phyloP scores from a whole-genome alignment of 2,797 vertebrate species.

The Pagetopsis macropterus region DNA sequence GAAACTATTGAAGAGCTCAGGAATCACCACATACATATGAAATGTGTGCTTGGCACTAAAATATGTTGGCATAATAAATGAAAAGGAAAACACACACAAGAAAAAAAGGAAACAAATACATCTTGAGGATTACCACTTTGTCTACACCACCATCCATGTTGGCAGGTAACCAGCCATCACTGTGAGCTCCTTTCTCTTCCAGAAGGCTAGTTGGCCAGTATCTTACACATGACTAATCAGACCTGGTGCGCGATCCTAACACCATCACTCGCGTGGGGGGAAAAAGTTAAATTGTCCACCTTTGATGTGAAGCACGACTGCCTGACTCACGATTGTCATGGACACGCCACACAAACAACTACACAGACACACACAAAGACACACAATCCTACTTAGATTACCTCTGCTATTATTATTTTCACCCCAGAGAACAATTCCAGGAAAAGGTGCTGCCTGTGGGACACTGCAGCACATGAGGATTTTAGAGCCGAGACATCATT shows the following conservation, averaged over 20 bases:
- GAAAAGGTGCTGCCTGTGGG: conserved; percentile 56
- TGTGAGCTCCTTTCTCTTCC: conserved; percentile 49
- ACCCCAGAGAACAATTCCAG: conserved; percentile 61
- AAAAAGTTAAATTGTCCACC: conserved; percentile 47
- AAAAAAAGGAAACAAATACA: conserved; percentile 39
- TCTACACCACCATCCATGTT: conserved; percentile 62
- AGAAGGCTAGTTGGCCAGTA: conserved; percentile 55
- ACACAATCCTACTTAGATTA: conserved; percentile 50
- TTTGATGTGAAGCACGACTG: conserved; percentile 58
- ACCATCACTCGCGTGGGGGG: conserved; percentile 37
- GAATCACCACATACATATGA: conserved; percentile 55
- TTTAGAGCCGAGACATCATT: conserved; percentile 71
- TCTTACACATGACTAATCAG: conserved; percentile 72
- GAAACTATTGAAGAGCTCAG: conserved; percentile 55
- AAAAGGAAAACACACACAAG: conserved; percentile 54
- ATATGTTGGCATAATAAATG: conserved; percentile 71
- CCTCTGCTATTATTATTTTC: conserved; percentile 48
- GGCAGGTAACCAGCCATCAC: conserved; percentile 67
- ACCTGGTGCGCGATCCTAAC: conserved; percentile 61
- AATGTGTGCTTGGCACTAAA: conserved; percentile 61
- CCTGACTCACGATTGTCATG: conserved; percentile 65
- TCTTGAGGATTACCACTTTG: conserved; percentile 74
- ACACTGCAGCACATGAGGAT: conserved; percentile 63
- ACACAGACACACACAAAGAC: neutral
- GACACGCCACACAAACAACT: conserved; percentile 43